A percentile compares a stretch with the other conserved stretches of the same genome.
Evolutionary conservation across 2,888 invertebrate species (phyloP).

Genomic region (Epinotia bilunana): DNA sequence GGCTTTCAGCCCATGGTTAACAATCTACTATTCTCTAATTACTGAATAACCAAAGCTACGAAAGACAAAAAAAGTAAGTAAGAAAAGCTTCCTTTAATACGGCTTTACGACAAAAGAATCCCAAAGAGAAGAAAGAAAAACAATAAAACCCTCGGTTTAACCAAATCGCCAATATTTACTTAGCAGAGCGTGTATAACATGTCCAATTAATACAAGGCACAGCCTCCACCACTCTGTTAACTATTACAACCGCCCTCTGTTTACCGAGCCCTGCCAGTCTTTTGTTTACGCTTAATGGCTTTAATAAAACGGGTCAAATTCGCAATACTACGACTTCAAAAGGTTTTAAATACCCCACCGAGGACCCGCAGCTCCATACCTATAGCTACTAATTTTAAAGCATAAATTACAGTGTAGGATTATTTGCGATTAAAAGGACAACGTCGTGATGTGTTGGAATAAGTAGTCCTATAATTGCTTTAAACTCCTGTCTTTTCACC

Average conservation of each 20-base stretch:
- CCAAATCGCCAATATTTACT: constrained; percentile 71
- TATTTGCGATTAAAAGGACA: constrained; percentile 64
- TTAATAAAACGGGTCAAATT: constrained; percentile 83
- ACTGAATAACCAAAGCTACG: not conserved
- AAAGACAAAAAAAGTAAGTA: constrained; percentile 43
- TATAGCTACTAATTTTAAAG: constrained; percentile 64
- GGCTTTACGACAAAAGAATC: constrained; percentile 45
- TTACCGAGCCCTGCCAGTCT: constrained; percentile 75
- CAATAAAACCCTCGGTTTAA: constrained; percentile 55
- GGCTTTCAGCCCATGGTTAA: too few relatives aligned
- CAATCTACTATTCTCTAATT: not conserved
- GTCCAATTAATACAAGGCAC: constrained; percentile 78
- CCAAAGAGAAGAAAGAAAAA: constrained; percentile 55
- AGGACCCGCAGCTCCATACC: constrained; percentile 61
- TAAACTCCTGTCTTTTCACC: constrained; percentile 69
- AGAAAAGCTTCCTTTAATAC: constrained; percentile 4
- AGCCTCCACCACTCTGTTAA: constrained; percentile 73
- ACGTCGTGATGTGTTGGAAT: constrained; percentile 65
- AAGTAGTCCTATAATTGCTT: constrained; percentile 71
- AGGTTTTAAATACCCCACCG: constrained; percentile 67
- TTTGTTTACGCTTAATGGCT: constrained; percentile 83
- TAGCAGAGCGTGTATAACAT: constrained; percentile 78
- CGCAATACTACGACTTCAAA: constrained; percentile 72
- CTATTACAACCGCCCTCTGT: constrained; percentile 76
- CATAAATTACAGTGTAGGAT: constrained; percentile 64